Base-by-base conservation (phyloP, 2,888 invertebrate species). In the Drosophila mulleri region DNA sequence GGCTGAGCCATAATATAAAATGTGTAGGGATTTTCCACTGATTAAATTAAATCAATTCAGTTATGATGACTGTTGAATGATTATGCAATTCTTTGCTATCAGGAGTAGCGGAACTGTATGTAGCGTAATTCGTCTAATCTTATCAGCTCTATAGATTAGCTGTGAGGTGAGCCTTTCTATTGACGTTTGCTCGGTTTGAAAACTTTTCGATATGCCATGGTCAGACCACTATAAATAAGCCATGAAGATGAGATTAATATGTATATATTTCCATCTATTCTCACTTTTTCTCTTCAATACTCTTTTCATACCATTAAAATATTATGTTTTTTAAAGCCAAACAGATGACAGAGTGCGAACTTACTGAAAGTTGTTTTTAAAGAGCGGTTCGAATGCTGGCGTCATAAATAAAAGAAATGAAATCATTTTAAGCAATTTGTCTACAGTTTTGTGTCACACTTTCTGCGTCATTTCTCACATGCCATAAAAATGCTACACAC, bases 371-470 rank as follows among this genome's bases (percentile, higher is more conserved):
- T 20, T 47, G 52, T 63, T 23, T 35, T 23, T 39, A 26, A 65
- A 74, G 54, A 59, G 70, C 52, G 39, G 18, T 48, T 62, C 41
- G 53, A 70, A 45, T 42, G 35, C 29, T 63, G 59, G 64, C 69
- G 63, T 83, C 87, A 84, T 83, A 84, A 89, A 84, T 89, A 84
- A 87, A 82, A 81, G 82, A 84, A 84, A 89, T 89, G 89, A 83
- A 88, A 86, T 86, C 90, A 85, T 86, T 86, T 86, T 75, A 66
- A 89, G 88, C 90, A 85, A 86, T 86, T 86, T 86, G 86, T 86
- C 88, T 90, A 88, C 80, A 89, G 88, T 86, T 86, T 88, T 86
- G 88, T 88, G 86, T 89, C 90, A 89, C 86, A 85, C 90, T 86
- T 90, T 86, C 89, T 86, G 86, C 87, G 73, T 80, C 83, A 86